Conservation (phyloP, 2,113 vertebrate species). For the Indicator indicator region DNA sequence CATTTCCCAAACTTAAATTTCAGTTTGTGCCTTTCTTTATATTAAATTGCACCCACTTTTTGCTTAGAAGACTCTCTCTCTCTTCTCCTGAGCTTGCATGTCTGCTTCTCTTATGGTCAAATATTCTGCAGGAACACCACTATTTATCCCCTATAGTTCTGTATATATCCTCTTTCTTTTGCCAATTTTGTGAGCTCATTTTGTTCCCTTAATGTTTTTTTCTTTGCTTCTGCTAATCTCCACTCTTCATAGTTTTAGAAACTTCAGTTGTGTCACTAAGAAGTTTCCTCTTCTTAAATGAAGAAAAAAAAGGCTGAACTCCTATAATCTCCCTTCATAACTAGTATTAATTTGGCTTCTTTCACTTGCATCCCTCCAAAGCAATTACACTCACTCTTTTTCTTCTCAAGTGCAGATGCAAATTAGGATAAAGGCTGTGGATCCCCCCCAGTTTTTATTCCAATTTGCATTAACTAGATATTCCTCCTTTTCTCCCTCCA, state of each 20-base stretch:
- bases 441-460: neutral
- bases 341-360: conserved; percentile 40
- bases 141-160: neutral
- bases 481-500: neutral
- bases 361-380: conserved; percentile 20
- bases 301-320: neutral
- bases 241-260: conserved; percentile 6
- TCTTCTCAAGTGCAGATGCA: conserved; percentile 50
- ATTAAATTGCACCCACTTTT: neutral
- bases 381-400: conserved; percentile 16
- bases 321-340: conserved; percentile 40
- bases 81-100: neutral
- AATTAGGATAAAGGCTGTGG: conserved; percentile 47
- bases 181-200: neutral
- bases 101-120: neutral
- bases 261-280: neutral
- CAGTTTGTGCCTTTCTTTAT: neutral
- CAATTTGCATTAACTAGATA: conserved; percentile 38
- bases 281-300: conserved; percentile 44
- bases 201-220: neutral
- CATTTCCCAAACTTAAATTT: neutral
- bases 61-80: neutral
- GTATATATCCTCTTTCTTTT: neutral
- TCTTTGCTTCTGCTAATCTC: conserved; percentile 8
- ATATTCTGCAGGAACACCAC: neutral